phyloP scores from a whole-genome alignment of 1,140 invertebrate genomes.

The Ceratina calcarata region DNA sequence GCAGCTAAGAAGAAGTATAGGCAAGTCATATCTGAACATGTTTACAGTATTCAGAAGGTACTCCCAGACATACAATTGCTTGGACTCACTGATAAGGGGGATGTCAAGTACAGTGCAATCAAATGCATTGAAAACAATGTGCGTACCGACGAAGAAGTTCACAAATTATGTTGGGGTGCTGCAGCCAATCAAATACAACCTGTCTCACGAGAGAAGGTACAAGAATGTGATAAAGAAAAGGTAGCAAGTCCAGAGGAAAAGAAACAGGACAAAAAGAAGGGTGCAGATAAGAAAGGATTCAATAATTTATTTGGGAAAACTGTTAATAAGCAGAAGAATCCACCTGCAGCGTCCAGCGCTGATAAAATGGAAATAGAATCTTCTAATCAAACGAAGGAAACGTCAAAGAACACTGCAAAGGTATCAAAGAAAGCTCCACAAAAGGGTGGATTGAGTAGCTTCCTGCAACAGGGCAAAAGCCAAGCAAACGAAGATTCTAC shows the following conservation, averaged over 20 bases:
- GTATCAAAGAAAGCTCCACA: slow-evolving; percentile 17
- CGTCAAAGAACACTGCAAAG: slow-evolving; percentile 9
- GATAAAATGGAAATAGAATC: slow-evolving; percentile 8
- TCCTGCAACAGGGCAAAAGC: slow-evolving; percentile 9
- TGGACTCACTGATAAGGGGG: slow-evolving; percentile 64
- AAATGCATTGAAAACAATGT: slow-evolving; percentile 69
- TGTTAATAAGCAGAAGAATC: slow-evolving; percentile 50
- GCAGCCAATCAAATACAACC: neutral
- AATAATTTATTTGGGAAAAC: slow-evolving; percentile 71
- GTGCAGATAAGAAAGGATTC: slow-evolving; percentile 66
- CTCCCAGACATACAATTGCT: slow-evolving; percentile 71
- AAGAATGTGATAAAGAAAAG: neutral
- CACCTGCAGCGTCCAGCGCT: neutral
- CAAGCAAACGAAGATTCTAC: neutral
- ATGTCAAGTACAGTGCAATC: slow-evolving; percentile 73
- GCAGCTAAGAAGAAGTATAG: slow-evolving; percentile 71
- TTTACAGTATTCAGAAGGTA: slow-evolving; percentile 78
- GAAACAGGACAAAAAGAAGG: slow-evolving; percentile 31
- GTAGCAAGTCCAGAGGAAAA: slow-evolving; percentile 22
- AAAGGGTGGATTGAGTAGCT: slow-evolving; percentile 11
- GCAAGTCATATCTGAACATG: slow-evolving; percentile 73
- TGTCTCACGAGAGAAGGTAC: neutral
- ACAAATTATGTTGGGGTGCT: slow-evolving; percentile 50
- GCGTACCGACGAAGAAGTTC: slow-evolving; percentile 66
- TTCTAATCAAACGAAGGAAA: neutral